A percentile compares a stretch with the other conserved stretches of the same genome.
Evolutionary conservation across 2,113 vertebrate genomes (phyloP).

Genomic region (Hiodon tergisus): DNA sequence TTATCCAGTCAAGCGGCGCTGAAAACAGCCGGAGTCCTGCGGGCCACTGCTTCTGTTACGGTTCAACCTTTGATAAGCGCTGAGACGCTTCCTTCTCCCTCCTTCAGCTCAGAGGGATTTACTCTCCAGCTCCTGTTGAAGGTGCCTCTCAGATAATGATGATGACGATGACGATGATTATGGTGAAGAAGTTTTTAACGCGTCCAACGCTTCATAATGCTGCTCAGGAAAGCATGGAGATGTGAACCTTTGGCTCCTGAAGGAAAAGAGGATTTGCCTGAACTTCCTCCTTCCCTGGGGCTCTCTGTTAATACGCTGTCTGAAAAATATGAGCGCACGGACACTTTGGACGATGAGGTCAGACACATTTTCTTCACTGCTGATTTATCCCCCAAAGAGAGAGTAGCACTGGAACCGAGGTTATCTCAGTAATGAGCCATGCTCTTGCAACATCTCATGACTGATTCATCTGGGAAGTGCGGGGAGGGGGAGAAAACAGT

Average conservation of each 20-base stretch:
- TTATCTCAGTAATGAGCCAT: conserved; percentile 14
- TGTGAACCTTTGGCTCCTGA: not conserved
- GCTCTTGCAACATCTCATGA: not conserved
- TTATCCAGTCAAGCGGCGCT: no score
- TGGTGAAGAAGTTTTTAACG: not conserved
- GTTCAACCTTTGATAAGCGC: not conserved
- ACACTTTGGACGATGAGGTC: conserved; percentile 18
- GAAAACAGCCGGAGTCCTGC: not conserved
- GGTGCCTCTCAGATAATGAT: not conserved
- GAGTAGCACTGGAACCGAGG: conserved; percentile 2
- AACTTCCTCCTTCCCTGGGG: conserved; percentile 9
- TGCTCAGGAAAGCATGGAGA: not conserved
- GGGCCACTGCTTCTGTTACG: not conserved
- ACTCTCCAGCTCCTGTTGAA: not conserved
- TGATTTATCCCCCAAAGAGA: conserved; percentile 21
- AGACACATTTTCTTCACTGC: conserved; percentile 13
- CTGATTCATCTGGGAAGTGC: not conserved
- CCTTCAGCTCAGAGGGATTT: not conserved
- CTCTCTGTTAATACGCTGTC: conserved; percentile 10
- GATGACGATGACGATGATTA: not conserved
- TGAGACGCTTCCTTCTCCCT: not conserved
- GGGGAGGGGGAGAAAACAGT: no score
- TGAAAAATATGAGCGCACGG: conserved; percentile 18
- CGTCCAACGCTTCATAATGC: not conserved
- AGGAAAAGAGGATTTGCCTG: not conserved